Evolutionary conservation across 2,113 vertebrate genomes (phyloP).

Genomic region (Equus quagga): DNA sequence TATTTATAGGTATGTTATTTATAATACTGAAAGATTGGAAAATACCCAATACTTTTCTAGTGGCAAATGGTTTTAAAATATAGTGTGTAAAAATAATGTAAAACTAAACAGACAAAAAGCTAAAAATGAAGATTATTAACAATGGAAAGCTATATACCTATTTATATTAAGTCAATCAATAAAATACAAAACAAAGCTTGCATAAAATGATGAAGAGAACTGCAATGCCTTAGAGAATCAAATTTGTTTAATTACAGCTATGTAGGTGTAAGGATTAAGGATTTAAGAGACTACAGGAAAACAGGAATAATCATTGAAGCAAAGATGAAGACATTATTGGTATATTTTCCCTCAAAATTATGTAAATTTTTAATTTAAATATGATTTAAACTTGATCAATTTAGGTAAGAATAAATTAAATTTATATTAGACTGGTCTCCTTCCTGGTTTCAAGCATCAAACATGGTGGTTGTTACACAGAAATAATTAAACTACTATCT

Average conservation of each 20-base stretch:
- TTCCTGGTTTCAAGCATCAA: neutral
- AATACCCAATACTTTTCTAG: neutral
- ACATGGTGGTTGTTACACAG: neutral
- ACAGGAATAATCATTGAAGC: neutral
- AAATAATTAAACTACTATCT: neutral
- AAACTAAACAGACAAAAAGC: slow-evolving; percentile 29
- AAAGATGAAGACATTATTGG: neutral
- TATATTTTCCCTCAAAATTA: neutral
- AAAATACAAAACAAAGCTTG: slow-evolving; percentile 29
- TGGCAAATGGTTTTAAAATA: slow-evolving; percentile 48
- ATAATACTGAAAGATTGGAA: neutral
- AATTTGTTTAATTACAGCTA: neutral
- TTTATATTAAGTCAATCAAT: neutral
- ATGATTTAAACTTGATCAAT: neutral
- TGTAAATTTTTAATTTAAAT: slow-evolving; percentile 18
- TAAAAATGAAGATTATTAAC: neutral
- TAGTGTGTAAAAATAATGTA: neutral
- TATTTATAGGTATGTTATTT: neutral
- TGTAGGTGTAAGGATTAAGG: neutral
- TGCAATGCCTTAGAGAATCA: neutral
- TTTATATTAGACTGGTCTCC: neutral
- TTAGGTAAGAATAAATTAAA: slow-evolving; percentile 22
- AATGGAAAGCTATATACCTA: neutral
- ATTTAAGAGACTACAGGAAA: neutral
- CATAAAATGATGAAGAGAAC: neutral